Base-by-base conservation (phyloP, 2,888 invertebrate genomes). In the Amblyteles armatorius region DNA sequence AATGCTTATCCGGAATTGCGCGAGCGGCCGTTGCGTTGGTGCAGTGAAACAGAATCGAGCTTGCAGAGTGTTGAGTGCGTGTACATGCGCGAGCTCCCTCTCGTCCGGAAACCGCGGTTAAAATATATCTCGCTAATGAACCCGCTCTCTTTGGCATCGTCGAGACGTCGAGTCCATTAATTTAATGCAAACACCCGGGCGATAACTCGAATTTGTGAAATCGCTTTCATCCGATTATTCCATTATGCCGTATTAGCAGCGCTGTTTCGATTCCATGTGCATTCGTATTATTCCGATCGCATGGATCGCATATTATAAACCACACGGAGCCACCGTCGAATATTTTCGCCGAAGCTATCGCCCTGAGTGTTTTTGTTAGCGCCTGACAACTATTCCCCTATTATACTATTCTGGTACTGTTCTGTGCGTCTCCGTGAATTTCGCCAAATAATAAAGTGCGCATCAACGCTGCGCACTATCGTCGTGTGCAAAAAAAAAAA, bases 101-200 rank as follows among this genome's bases (percentile, higher is more conserved):
- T 5, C 63, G 6, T 63, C 63, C 36, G 29, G 63, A 63, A 63
- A 36, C 63, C 63, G 36, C 63, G 5, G 33, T 36, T 29, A 33
- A 63, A 29, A 63, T 57, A 63, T 57, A 29, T 63, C 36, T 63
- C 63, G 63, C 63, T 63, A 63, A 63, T 63, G 63, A 63, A 63
- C 63, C 63, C n/a, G 63, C 63, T 16, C 63, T 33, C 63, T 33
- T 63, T 36, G 63, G 63, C 63, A 63, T 63, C 63, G 63, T 19
- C 63, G 26, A 36, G 36, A 63, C 36, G 63, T 63, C 36, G n/a
- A 29, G 29, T 36, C 6, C n/a, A 63, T 29, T 63, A 26, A 63
- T 33, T 63, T 29, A 63, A 63, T 36, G 63, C 36, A 33, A 29
- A 63, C 29, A 36, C 36, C 29, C 57, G 57, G n/a, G 33, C 26